Evolutionary conservation across 2,888 invertebrate genomes (phyloP), one percentile per base, ranked within the genome.

Genomic region (Nebria brevicollis): DNA sequence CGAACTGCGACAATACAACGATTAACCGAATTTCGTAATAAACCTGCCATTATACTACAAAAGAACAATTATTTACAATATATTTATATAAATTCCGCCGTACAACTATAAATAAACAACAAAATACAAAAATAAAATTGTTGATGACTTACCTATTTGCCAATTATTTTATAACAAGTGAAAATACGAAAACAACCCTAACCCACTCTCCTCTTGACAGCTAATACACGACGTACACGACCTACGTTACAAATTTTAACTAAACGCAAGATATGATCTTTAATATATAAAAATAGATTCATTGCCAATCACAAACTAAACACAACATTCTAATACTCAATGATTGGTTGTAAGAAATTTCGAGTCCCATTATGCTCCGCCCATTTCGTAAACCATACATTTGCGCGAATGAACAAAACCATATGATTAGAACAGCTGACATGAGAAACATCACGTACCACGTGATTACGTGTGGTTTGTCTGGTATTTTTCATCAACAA

Each of bases 41-140:
- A 26, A 54, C 79, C 70, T 20, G 72, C 66, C 80, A 80, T 80
- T 68, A 73, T 73, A 15, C 72, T 80, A 43, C 4, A 42, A 73
- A 34, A 73, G 42, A 26, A 41, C 11, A 13, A 42, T 34, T 7
- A 66, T 20, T 7, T 66, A 8, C 66, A 66, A 7, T 20, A 66
- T 66, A 20, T 66, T 66, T 20, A 66, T 20, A 70, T 70, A 70
- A 26, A n/a, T 68, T 68, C 7, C 2, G 13, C 6, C 7, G 68
- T 15, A 68, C 68, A 70, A 70, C 70, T 10, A 70, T 4, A 26
- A 25, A 20, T 13, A 70, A 15, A 66, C 7, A 70, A 8, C 20
- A 20, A 78, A 73, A 78, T 20, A 78, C 41, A 65, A 7, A 72
- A 75, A 34, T 74, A 70, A 25, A 25, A 2, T 34, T 70, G 34